phyloP scores from a whole-genome alignment of 2,888 invertebrate genomes.

The Agrotis ipsilon region DNA sequence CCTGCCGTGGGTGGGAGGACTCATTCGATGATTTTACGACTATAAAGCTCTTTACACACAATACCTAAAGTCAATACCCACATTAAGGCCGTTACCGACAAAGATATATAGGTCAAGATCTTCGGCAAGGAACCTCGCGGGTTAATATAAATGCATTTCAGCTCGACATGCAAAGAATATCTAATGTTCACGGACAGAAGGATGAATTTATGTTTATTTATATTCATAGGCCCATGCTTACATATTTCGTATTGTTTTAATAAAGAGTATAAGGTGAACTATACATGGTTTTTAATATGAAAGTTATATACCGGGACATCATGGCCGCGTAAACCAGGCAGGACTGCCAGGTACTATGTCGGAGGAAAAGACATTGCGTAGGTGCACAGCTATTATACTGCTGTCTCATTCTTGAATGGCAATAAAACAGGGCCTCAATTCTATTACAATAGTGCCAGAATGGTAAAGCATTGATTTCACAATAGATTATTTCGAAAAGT shows the following conservation, averaged over 20 bases:
- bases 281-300: neutral
- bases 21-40: no score
- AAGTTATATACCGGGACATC: no score
- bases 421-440: no score
- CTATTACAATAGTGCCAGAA: no score
- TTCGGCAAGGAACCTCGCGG: neutral
- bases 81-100: slow-evolving; percentile 3
- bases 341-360: no score
- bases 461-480: no score
- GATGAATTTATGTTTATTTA: slow-evolving; percentile 55
- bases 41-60: neutral
- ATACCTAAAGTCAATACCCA: slow-evolving; percentile 2
- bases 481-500: no score
- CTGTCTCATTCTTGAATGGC: no score
- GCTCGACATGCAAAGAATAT: slow-evolving; percentile 47
- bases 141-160: slow-evolving; percentile 52
- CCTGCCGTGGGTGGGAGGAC: no score
- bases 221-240: slow-evolving; percentile 49
- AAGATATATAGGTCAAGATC: slow-evolving; percentile 52
- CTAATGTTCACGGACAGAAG: slow-evolving; percentile 29
- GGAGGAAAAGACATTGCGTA: no score
- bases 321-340: no score
- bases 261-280: slow-evolving; percentile 4
- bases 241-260: slow-evolving; percentile 7
- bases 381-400: no score